Evolutionary conservation across 30 jellyfish, hydroid and myxozoan genomes (phyloP).

Genomic region (Hydractinia echinata): DNA sequence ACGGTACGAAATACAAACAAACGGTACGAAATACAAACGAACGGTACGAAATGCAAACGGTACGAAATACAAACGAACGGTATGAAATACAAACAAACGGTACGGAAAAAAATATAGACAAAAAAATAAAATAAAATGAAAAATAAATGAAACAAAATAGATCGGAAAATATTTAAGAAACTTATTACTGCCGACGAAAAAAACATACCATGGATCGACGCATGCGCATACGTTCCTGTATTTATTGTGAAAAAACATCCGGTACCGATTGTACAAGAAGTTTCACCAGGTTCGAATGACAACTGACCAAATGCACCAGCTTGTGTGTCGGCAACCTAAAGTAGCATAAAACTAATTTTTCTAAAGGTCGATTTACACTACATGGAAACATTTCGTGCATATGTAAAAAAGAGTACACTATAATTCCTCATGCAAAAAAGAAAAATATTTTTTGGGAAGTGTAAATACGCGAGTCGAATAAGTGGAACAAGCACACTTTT

Average conservation of each 20-base stretch:
- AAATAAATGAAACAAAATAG: too few species aligned
- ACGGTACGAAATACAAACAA: too few species aligned
- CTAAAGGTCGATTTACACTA: background rate
- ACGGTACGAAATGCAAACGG: too few species aligned
- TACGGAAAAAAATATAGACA: too few species aligned
- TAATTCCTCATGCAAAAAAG: background rate
- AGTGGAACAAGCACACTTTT: too few species aligned
- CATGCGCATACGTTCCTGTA: slow-evolving; percentile 67
- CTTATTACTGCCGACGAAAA: too few species aligned
- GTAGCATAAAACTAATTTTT: background rate
- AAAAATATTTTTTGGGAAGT: background rate
- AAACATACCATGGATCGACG: slow-evolving; percentile 39
- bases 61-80: too few species aligned
- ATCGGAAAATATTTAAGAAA: too few species aligned
- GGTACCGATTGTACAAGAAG: slow-evolving; percentile 73
- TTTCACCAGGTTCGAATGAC: slow-evolving; percentile 69
- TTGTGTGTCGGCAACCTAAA: slow-evolving; percentile 69
- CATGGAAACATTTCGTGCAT: background rate
- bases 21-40: too few species aligned
- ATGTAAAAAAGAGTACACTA: background rate
- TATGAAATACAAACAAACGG: too few species aligned
- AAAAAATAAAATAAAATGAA: too few species aligned
- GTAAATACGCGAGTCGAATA: too few species aligned
- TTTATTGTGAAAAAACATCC: slow-evolving; percentile 82
- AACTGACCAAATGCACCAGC: slow-evolving; percentile 84